Percentiles rank a stretch among this genome's conserved stretches.
Conservation (phyloP, 2,113 vertebrate species). For the Burhinus bistriatus region DNA sequence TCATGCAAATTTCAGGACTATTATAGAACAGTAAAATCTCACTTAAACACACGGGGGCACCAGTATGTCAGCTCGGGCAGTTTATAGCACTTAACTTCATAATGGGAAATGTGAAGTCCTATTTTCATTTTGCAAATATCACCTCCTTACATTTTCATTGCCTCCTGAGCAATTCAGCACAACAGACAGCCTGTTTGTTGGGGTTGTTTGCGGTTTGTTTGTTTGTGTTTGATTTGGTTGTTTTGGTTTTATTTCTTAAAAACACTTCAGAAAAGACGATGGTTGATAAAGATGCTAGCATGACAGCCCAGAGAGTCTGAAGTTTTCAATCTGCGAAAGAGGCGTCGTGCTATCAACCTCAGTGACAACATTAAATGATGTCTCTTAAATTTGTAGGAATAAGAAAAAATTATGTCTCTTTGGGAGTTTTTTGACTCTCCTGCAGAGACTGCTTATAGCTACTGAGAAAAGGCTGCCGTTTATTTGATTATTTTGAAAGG, state of each 20-base stretch:
- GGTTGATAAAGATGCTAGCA: not conserved
- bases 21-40: not conserved
- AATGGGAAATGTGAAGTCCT: not conserved
- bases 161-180: not conserved
- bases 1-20: not conserved
- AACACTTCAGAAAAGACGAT: not conserved
- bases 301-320: not conserved
- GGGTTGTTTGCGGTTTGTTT: not conserved
- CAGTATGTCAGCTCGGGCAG: not conserved
- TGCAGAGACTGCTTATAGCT: not conserved
- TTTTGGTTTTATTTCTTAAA: not conserved
- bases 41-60: slow-evolving; percentile 23
- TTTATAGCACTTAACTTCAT: not conserved
- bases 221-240: not conserved
- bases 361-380: not conserved
- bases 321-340: not conserved
- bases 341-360: not conserved
- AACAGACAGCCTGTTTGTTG: not conserved
- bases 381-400: not conserved
- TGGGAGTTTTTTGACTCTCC: not conserved
- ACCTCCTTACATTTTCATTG: not conserved
- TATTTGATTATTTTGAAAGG: not conserved
- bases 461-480: not conserved
- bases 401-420: not conserved
- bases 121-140: not conserved